A percentile compares a stretch with the other conserved stretches of the same genome.
Evolutionary conservation across 2,113 vertebrate genomes (phyloP).

Genomic region (Campylomormyrus numenius): DNA sequence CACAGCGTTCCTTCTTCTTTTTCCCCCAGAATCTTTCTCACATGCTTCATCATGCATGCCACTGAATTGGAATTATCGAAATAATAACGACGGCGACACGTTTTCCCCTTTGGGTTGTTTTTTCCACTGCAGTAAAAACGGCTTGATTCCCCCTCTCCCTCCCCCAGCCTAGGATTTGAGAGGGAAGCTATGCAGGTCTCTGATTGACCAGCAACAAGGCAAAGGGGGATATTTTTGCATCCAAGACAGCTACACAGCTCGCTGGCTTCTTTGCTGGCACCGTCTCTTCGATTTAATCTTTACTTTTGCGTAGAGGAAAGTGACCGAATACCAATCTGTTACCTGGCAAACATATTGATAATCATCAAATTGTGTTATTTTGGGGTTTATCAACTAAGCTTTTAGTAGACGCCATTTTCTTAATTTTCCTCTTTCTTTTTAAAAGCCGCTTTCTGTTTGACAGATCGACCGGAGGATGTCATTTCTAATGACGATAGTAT

Average conservation of each 20-base stretch:
- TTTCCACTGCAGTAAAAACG: constrained; percentile 60
- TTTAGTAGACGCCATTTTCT: constrained; percentile 68
- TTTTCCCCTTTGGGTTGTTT: constrained; percentile 14
- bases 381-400: constrained; percentile 35
- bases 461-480: constrained; percentile 65
- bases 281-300: constrained; percentile 27
- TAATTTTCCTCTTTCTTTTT: constrained; percentile 49
- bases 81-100: constrained; percentile 47
- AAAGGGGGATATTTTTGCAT: constrained; percentile 31
- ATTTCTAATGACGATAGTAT: constrained; percentile 53
- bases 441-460: constrained; percentile 54
- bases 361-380: constrained; percentile 44
- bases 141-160: constrained; percentile 33
- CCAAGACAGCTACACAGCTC: constrained; percentile 19
- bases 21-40: constrained; percentile 16
- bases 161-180: constrained; percentile 61
- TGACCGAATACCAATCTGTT: neutral
- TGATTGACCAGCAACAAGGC: constrained; percentile 52
- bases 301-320: constrained; percentile 28
- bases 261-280: constrained; percentile 29
- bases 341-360: constrained; percentile 32
- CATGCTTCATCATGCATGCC: constrained; percentile 32
- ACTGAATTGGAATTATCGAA: constrained; percentile 33
- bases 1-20: constrained; percentile 28
- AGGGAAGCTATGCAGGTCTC: constrained; percentile 54